Percentiles rank a stretch among this genome's conserved stretches.
Evolutionary conservation across 2,797 vertebrate species (phyloP).

Genomic region (Mus minutoides): DNA sequence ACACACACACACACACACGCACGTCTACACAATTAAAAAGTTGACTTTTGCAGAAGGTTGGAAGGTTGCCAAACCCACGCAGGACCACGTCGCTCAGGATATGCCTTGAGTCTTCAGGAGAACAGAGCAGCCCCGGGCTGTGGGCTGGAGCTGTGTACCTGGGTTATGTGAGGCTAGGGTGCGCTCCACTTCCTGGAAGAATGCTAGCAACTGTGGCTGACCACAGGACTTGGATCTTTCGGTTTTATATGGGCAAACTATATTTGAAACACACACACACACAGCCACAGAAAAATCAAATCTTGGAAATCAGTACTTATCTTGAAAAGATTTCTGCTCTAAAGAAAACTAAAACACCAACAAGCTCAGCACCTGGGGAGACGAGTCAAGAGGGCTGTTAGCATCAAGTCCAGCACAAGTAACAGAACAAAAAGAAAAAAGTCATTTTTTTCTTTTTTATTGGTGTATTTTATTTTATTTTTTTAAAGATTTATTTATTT

Average conservation of each 20-base stretch:
- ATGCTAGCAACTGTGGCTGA: background rate
- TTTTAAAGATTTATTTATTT: too few relatives aligned
- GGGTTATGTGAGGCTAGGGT: background rate
- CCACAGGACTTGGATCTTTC: background rate
- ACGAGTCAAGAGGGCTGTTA: background rate
- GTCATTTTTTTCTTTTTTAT: background rate
- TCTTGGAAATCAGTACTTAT: background rate
- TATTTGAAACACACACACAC: background rate
- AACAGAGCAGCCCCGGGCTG: background rate
- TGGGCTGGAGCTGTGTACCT: background rate
- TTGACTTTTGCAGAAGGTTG: background rate
- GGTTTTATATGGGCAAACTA: background rate
- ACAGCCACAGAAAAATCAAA: background rate
- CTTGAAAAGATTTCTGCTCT: background rate
- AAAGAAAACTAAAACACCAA: background rate
- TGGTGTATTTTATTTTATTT: background rate
- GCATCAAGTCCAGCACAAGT: background rate
- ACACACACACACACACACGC: background rate
- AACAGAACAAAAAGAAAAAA: background rate
- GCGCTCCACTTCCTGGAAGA: background rate
- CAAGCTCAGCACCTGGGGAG: background rate
- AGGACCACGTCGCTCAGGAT: background rate
- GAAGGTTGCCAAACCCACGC: background rate
- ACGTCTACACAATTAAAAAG: background rate
- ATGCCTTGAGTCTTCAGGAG: background rate